phyloP scores from a whole-genome alignment of 2,888 invertebrate species.

The Teinopalpus imperialis region DNA sequence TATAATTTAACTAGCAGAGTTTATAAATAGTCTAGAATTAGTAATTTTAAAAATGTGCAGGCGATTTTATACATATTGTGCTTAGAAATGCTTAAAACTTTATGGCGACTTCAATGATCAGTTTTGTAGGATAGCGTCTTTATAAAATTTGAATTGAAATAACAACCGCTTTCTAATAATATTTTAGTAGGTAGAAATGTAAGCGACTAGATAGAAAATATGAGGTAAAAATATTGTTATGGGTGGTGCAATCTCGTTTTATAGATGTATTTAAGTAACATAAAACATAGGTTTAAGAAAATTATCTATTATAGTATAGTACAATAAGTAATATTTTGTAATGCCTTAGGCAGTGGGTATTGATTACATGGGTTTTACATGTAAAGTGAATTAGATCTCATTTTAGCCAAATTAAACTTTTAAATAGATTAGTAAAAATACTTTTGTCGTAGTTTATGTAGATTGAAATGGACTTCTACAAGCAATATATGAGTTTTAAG shows the following conservation, averaged over 20 bases:
- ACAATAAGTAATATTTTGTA: conserved; percentile 42
- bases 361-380: conserved; percentile 25
- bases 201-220: conserved; percentile 55
- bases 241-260: conserved; percentile 79
- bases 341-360: conserved; percentile 59
- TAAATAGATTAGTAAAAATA: conserved; percentile 59
- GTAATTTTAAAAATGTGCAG: conserved; percentile 53
- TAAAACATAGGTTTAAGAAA: conserved; percentile 23
- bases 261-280: conserved; percentile 49
- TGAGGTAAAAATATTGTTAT: conserved; percentile 61
- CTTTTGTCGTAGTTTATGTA: conserved; percentile 47
- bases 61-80: conserved; percentile 61
- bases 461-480: conserved; percentile 57
- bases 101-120: conserved; percentile 34
- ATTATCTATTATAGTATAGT: conserved; percentile 24
- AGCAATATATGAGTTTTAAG: conserved; percentile 61
- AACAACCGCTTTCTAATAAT: conserved; percentile 28
- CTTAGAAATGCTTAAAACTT: conserved; percentile 63
- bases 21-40: conserved; percentile 60
- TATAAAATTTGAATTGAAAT: conserved; percentile 29
- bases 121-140: conserved; percentile 34
- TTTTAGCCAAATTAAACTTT: conserved; percentile 37
- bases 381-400: conserved; percentile 41
- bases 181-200: conserved; percentile 47
- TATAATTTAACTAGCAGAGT: conserved; percentile 58